Evolutionary conservation across 2,797 vertebrate genomes (phyloP), one percentile per base, ranked within the genome.

Genomic region (Arrhamphus sclerolepis): DNA sequence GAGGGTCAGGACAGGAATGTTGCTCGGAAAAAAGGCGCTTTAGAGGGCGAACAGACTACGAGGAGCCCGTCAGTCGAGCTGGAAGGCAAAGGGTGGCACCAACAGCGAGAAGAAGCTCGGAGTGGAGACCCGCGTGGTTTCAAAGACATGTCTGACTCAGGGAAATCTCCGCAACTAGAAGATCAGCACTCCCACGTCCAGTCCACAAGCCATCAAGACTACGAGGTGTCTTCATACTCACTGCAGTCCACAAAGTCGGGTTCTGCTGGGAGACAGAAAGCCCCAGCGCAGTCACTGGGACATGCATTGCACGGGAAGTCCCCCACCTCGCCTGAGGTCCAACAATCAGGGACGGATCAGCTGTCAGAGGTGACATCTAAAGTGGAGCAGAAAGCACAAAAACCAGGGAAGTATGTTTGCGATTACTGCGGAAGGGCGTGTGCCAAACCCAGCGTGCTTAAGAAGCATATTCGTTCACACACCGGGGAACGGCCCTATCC

Each of bases 371-470:
- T 93, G 42, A 85, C 90, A 81, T 92, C 94, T 65, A 98, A 95
- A 88, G 95, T 95, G 77, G 98, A 98, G 70, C 94, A 94, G 85
- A 98, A 97, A 92, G 92, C 93, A 64, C 96, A 96, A 87, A 99
- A 98, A 80, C 94, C 95, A 4, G 97, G 97, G 82, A 98, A 96
- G 75, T 99, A 99, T 80, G 96, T 98, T 75, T 99, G 98, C 76
- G 95, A 97, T 79, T 99, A 98, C 82, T 99, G 98, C 80, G 98
- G 97, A 70, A 92, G 98, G 91, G 97, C 97, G 9, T 99, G 98
- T 91, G 97, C 98, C 92, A 99, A 99, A 93, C 98, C 98, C 62
- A 99, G 98, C 7, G 98, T 99, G 79, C 94, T 99, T 24, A 99
- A 99, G 84, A 99, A 99, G 86, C 97, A 99, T 77, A 98, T 99